Base-by-base conservation (phyloP, 92 coral and sea anemone species). In the Parazoanthus darwini region DNA sequence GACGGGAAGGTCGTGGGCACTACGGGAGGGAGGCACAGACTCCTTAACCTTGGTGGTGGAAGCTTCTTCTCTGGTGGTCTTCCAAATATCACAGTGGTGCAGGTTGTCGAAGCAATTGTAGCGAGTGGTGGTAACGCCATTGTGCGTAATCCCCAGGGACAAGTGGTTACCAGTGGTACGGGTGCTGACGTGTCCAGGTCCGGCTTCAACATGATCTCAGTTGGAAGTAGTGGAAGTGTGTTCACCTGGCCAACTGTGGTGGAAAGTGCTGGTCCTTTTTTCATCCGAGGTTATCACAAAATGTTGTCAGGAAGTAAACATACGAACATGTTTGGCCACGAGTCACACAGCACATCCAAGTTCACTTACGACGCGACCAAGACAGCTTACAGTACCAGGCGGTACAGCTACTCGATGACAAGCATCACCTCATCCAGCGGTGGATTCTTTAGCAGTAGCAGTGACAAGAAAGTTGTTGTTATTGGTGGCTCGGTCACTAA, bases 31-130 rank as follows among this genome's bases (percentile, higher is more conserved):
- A 59, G 90, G 22, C 94, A 95, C 90, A 94, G 91, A 78, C 94
- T 95, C 38, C 97, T 94, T 56, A 94, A 94, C 88, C 90, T 95
- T 92, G 98, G 98, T 51, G 98, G 98, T n/a, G 98, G 98, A 65
- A 95, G 98, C 66, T 93, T 95, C 89, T 95, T 95, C 51, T 86
- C 94, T 38, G 98, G 98, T 33, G 98, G 98, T 63, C 77, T 95
- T 36, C 98, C 98, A 13, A 95, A 95, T 90, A 90, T 93, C 82
- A 95, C 98, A 8, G 98, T 93, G 85, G 94, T 95, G 36, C 92
- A 78, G 67, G 96, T 95, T 3, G 93, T 95, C 3, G 94, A 95
- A 86, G 98, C 98, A 0, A 91, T 93, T 35, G 94, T 95, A 36
- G 89, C 86, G 56, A 93, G 96, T 39, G 98, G 98, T 25, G 98